phyloP scores from a whole-genome alignment of 2,888 invertebrate genomes.

The Coremacera marginata region DNA sequence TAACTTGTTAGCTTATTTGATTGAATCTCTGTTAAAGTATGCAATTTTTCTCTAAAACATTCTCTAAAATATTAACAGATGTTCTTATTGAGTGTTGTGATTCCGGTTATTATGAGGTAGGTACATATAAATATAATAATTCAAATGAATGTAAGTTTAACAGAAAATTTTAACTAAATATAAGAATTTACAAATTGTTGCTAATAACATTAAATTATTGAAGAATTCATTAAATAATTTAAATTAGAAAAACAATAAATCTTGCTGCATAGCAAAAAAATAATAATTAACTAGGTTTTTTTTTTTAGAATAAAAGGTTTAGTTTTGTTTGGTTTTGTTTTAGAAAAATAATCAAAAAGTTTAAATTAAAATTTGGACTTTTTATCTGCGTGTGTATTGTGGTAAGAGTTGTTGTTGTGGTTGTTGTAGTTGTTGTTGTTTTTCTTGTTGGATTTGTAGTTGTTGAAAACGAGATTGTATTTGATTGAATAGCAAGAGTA shows the following conservation, averaged over 20 bases:
- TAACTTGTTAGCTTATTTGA: not conserved
- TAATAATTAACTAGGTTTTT: not conserved
- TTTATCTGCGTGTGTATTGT: slow-evolving; percentile 25
- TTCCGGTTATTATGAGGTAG: not conserved
- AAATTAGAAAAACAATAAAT: not conserved
- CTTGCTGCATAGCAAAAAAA: not conserved
- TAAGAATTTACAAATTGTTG: slow-evolving; percentile 3
- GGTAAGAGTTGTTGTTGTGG: slow-evolving; percentile 19
- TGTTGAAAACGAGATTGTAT: slow-evolving; percentile 42
- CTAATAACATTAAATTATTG: not conserved
- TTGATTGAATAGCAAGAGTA: slow-evolving; percentile 54
- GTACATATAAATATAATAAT: not conserved
- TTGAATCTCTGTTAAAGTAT: not conserved
- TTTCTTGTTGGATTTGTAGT: slow-evolving; percentile 43
- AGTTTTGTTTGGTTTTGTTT: not conserved
- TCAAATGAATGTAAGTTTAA: not conserved
- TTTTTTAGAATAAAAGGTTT: not conserved
- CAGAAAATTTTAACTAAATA: slow-evolving; percentile 11
- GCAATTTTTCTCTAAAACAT: not conserved
- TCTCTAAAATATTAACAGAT: slow-evolving; percentile 1
- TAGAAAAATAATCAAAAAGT: not conserved
- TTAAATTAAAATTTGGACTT: slow-evolving; percentile 11
- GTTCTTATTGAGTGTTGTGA: not conserved
- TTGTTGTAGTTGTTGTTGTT: slow-evolving; percentile 34
- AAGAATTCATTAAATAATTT: not conserved